Conservation (phyloP, 2,888 invertebrate genomes). For the Pyrrhosoma nymphula region DNA sequence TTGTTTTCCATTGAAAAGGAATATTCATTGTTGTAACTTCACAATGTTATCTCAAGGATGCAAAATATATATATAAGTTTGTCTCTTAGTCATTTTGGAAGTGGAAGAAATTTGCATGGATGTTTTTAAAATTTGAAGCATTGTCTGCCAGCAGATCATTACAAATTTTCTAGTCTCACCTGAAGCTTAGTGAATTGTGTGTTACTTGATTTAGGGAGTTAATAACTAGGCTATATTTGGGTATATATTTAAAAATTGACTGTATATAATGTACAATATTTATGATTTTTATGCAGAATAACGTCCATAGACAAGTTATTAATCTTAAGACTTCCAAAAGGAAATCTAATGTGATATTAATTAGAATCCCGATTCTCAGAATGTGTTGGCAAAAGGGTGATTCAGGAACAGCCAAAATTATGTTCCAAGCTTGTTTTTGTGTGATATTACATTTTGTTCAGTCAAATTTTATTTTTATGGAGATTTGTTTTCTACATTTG, state of each 20-base stretch:
- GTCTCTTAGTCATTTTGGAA: conserved; percentile 38
- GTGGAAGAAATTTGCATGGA: conserved; percentile 37
- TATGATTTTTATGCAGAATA: conserved; percentile 61
- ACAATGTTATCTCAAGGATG: conserved; percentile 61
- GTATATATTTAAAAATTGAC: conserved; percentile 25
- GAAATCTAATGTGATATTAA: conserved; percentile 61
- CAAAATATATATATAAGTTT: conserved; percentile 64
- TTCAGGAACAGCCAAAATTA: not conserved
- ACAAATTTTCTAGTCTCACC: conserved; percentile 22
- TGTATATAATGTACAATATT: conserved; percentile 52
- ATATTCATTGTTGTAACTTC: conserved; percentile 47
- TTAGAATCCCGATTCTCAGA: conserved; percentile 29
- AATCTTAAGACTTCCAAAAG: conserved; percentile 45
- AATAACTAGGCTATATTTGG: conserved; percentile 43
- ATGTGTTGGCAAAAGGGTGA: not conserved
- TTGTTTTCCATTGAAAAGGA: conserved; percentile 37
- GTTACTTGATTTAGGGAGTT: conserved; percentile 30
- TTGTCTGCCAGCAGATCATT: not conserved
- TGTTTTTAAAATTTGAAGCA: conserved; percentile 42
- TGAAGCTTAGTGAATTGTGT: conserved; percentile 2
- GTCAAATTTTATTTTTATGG: not conserved
- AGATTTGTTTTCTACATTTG: not conserved
- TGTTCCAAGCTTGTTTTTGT: not conserved
- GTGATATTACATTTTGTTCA: not conserved
- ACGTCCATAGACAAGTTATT: conserved; percentile 59